Evolutionary conservation across 2,888 invertebrate genomes (phyloP), one percentile per base, ranked within the genome.

Genomic region (Chrysotoxum bicinctum): DNA sequence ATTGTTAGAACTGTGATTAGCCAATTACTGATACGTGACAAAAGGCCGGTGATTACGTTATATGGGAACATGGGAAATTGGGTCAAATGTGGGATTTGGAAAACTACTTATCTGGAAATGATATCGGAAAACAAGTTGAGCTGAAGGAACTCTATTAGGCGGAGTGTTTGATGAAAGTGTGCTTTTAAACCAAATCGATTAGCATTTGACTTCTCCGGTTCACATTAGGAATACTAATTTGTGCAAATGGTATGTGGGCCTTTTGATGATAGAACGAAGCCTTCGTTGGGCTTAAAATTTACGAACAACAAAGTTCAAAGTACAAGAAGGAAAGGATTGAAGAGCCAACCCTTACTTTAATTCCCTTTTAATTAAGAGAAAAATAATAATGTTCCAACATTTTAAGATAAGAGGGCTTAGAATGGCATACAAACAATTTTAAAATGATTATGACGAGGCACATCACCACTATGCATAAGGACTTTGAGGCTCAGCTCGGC

Each of bases 1-100:
- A 43, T 43, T n/a, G 16, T 43, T 43, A 16, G 7, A 12, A 62
- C 52, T 76, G 68, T 80, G 75, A 85, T 85, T 80, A 85, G 80
- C 84, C 80, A 80, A 85, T 85, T 85, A 80, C 84, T 68, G 54
- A 75, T 73, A 85, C 84, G 84, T 85, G 84, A 80, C 75, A 70
- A 72, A 73, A 76, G 80, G 56, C 72, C 66, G 35, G 68, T 72
- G 72, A 85, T 80, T 23, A 26, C 8, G 30, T 9, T 30, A 19
- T 26, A 26, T n/a, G 35, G 30, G 58, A 70, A 50, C 52, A 66
- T 48, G 50, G 23, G 50, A 68, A 85, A 75, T 40, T 85, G 68
- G 84, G 75, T 80, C 84, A 85, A 72, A 66, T 66, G 64, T 48
- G 50, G 40, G 23, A 26, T 66, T 40, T 26, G 32, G 23, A 26